Evolutionary conservation across 2,113 vertebrate species (phyloP).

Genomic region (Acanthochromis polyacanthus): DNA sequence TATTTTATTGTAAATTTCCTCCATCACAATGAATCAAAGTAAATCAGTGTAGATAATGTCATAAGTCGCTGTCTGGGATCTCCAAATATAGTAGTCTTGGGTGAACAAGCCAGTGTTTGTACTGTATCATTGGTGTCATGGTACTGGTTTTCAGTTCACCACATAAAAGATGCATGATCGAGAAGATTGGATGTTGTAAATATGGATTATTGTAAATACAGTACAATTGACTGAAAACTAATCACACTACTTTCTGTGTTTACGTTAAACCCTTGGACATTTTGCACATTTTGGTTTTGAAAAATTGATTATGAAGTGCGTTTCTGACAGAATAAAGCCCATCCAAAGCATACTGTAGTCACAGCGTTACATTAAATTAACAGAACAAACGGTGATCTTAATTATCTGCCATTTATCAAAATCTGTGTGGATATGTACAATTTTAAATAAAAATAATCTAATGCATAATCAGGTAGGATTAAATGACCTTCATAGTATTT

Average conservation of each 20-base stretch:
- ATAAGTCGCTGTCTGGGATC: conserved; percentile 2
- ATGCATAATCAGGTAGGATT: conserved; percentile 2
- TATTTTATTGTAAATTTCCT: conserved; percentile 59
- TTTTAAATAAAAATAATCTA: background rate
- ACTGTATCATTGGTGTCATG: conserved; percentile 15
- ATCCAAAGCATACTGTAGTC: background rate
- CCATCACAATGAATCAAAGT: conserved; percentile 6
- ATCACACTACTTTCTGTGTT: conserved; percentile 35
- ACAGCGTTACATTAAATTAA: background rate
- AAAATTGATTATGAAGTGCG: background rate
- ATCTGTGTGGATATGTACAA: background rate
- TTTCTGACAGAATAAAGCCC: background rate
- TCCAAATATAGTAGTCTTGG: conserved; percentile 15
- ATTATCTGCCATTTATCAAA: conserved; percentile 1
- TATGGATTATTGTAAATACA: conserved; percentile 65
- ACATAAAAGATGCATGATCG: conserved; percentile 46
- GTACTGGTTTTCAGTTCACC: conserved; percentile 23
- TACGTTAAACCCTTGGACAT: conserved; percentile 6
- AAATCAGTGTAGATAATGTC: conserved; percentile 44
- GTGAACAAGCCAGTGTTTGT: conserved; percentile 31
- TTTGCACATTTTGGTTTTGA: conserved; percentile 32
- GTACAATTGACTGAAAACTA: conserved; percentile 41
- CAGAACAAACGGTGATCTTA: background rate
- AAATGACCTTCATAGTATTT: background rate
- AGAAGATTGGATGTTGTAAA: conserved; percentile 54